Percentiles rank a stretch among this genome's conserved stretches.
Evolutionary conservation across 2,797 vertebrate genomes (phyloP).

Genomic region (Thamnophis elegans): DNA sequence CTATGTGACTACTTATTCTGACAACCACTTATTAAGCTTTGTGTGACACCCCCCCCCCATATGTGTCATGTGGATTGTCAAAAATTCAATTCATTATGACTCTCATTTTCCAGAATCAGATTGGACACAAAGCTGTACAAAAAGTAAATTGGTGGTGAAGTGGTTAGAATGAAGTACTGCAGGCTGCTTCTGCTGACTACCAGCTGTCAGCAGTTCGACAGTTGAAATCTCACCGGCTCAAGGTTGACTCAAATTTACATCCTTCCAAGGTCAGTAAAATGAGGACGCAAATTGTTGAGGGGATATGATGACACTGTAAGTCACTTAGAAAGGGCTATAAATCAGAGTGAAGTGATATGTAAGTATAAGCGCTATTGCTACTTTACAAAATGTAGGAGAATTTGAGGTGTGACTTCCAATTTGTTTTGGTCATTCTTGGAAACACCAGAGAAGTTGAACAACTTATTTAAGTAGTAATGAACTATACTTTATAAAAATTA

Average conservation of each 20-base stretch:
- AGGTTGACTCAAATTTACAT: background rate
- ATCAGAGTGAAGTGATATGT: fast-evolving
- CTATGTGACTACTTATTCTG: background rate
- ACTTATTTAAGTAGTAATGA: background rate
- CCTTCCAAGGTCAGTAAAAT: background rate
- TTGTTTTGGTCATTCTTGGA: background rate
- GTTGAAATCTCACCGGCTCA: background rate
- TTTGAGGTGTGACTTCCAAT: background rate
- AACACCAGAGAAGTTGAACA: background rate
- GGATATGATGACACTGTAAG: background rate
- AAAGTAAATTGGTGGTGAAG: background rate
- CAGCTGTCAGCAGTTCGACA: background rate
- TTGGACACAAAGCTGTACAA: background rate
- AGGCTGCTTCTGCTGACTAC: too few species aligned
- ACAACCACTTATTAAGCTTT: background rate
- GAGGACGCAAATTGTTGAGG: background rate
- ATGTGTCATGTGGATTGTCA: background rate
- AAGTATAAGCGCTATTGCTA: background rate
- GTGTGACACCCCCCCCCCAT: background rate
- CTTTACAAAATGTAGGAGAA: background rate
- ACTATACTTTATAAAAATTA: background rate
- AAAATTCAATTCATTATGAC: background rate
- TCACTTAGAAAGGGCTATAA: background rate
- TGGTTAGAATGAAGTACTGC: background rate
- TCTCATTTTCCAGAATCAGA: background rate